These are phyloP conservation scores for Chaetodon trifascialis DNA, from an alignment of 2,113 vertebrate genomes.

Conservation along the genomic window DNA sequence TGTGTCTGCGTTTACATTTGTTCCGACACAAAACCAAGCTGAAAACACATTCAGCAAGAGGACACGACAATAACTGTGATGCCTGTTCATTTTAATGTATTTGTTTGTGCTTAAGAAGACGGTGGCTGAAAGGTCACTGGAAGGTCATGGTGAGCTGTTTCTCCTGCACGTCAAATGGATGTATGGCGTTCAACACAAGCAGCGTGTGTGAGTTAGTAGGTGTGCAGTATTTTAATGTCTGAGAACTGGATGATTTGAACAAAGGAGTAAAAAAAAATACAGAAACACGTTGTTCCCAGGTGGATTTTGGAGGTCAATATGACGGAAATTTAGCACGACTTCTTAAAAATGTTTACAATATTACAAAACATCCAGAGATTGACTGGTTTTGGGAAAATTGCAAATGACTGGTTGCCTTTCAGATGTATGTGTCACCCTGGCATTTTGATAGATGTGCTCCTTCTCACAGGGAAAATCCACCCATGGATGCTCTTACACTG, in stretches of 20 bases:
- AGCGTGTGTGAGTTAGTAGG: constrained; percentile 24
- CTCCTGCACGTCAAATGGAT: constrained; percentile 26
- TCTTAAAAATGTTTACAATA: constrained; percentile 71
- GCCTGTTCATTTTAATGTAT: constrained; percentile 47
- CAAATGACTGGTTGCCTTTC: constrained; percentile 69
- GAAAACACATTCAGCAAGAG: constrained; percentile 33
- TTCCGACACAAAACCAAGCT: constrained; percentile 56
- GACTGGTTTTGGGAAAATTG: constrained; percentile 38
- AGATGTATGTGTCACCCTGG: constrained; percentile 36
- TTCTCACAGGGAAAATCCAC: constrained; percentile 50
- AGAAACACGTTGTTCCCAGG: not conserved
- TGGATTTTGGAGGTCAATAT: constrained; percentile 15
- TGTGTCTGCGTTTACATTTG: constrained; percentile 73
- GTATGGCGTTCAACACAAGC: constrained; percentile 1
- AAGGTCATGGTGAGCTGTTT: constrained; percentile 36
- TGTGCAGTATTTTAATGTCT: constrained; percentile 10
- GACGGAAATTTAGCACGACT: constrained; percentile 43
- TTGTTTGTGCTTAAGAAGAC: constrained; percentile 48
- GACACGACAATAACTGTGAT: constrained; percentile 51
- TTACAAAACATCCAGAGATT: constrained; percentile 43
- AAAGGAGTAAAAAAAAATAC: constrained; percentile 1
- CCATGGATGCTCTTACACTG: constrained; percentile 6
- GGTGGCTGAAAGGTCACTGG: constrained; percentile 23
- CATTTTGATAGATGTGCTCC: constrained; percentile 31
- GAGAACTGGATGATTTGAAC: constrained; percentile 18